Conservation (phyloP, 2,888 invertebrate species). For the Tachina grossa region DNA sequence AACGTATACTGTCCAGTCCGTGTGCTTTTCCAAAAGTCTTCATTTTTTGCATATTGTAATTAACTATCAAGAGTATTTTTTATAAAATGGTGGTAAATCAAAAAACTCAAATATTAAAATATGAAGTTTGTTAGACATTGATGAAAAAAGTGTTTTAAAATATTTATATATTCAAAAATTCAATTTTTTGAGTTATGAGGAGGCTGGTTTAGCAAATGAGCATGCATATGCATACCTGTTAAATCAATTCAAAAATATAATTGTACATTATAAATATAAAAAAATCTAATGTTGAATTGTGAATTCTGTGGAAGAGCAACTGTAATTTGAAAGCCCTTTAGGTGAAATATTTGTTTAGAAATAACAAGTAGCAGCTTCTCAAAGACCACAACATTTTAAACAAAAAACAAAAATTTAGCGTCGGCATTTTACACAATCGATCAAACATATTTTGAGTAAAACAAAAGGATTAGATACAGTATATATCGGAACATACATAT, state of each 20-base stretch:
- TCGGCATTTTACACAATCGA: conserved; percentile 41
- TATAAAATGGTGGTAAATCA: no score
- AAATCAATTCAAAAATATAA: conserved; percentile 38
- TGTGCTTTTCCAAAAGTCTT: no score
- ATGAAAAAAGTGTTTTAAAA: no score
- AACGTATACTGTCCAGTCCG: no score
- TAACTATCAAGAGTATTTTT: no score
- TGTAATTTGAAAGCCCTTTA: conserved; percentile 23
- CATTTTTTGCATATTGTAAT: no score
- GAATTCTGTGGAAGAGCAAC: conserved; percentile 56
- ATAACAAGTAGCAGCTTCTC: conserved; percentile 65
- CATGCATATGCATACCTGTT: conserved; percentile 14
- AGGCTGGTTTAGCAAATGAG: not conserved
- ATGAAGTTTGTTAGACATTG: no score
- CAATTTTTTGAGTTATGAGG: no score
- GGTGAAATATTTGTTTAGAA: conserved; percentile 37
- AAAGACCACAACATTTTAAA: conserved; percentile 64
- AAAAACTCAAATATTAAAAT: no score
- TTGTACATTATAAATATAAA: not conserved
- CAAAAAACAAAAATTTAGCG: conserved; percentile 29
- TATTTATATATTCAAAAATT: no score
- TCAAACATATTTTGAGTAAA: conserved; percentile 45
- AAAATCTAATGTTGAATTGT: conserved; percentile 26
- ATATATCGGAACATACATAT: not conserved
- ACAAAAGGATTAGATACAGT: conserved; percentile 59